Conservation (phyloP, 2,888 invertebrate species). For the Onchidella celtica region DNA sequence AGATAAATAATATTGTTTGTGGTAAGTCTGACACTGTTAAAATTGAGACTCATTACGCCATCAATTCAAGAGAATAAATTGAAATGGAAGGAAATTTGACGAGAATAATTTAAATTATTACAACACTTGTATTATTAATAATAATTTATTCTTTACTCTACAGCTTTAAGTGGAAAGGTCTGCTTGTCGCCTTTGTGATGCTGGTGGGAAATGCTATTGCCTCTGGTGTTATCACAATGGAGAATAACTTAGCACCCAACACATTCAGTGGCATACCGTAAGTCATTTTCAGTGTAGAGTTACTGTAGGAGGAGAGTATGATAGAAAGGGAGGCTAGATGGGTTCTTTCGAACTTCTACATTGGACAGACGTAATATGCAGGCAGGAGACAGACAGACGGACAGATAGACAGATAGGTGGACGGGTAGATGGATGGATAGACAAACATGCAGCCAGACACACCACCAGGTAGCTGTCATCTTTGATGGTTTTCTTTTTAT, state of each 20-base stretch:
- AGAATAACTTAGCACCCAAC: not conserved
- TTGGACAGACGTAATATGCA: too few species aligned
- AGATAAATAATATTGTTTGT: too few species aligned
- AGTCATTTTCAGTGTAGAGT: not conserved
- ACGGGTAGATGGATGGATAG: not conserved
- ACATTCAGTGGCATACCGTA: too few species aligned
- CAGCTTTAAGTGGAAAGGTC: not conserved
- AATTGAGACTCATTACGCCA: too few species aligned
- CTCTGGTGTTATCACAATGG: not conserved
- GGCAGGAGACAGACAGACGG: not conserved
- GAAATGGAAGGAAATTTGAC: too few species aligned
- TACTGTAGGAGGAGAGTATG: not conserved
- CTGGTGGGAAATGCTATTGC: not conserved
- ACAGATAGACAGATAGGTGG: conserved; percentile 5
- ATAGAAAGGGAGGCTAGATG: not conserved
- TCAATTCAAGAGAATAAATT: too few species aligned
- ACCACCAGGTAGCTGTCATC: too few species aligned
- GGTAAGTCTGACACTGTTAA: too few species aligned
- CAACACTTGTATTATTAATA: too few species aligned
- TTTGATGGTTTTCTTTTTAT: too few species aligned
- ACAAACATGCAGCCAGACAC: not conserved
- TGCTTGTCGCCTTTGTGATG: not conserved
- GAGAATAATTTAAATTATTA: too few species aligned
- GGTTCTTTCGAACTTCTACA: not conserved
- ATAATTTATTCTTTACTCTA: not conserved